Percentiles rank a stretch among this genome's conserved stretches.
Evolutionary conservation across 2,113 vertebrate species (phyloP).

Genomic region (Eulemur rufifrons): DNA sequence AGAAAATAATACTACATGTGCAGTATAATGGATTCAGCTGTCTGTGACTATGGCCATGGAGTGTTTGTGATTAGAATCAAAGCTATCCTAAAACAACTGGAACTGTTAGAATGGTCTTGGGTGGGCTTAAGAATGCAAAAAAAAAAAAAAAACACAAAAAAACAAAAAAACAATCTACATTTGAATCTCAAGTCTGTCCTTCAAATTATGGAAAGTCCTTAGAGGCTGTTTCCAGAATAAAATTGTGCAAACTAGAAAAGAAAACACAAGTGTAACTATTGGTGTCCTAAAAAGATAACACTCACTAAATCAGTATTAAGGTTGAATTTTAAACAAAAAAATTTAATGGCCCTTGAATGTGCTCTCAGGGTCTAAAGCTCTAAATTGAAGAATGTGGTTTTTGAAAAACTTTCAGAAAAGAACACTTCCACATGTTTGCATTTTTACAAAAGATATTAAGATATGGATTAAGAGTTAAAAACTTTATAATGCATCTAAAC

Average conservation of each 20-base stretch:
- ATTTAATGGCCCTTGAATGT: not conserved
- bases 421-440: not conserved
- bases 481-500: not conserved
- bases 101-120: not conserved
- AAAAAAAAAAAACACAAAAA: not conserved
- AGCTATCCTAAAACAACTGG: not conserved
- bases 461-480: not conserved
- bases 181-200: constrained; percentile 26
- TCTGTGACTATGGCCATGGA: not conserved
- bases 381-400: not conserved
- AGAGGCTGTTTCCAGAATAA: not conserved
- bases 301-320: not conserved
- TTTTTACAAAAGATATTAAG: not conserved
- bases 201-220: not conserved
- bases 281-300: not conserved
- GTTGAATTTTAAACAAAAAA: constrained; percentile 33
- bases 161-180: not conserved
- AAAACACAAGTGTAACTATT: constrained; percentile 20
- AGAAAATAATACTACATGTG: not conserved
- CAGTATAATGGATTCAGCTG: not conserved
- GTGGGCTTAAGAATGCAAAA: not conserved
- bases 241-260: constrained; percentile 14
- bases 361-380: not conserved
- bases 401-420: not conserved
- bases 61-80: not conserved